A percentile compares a stretch with the other conserved stretches of the same genome.
These are phyloP conservation scores for Choloepus didactylus DNA, from an alignment of 2,797 vertebrate genomes.

Conservation along the genomic window DNA sequence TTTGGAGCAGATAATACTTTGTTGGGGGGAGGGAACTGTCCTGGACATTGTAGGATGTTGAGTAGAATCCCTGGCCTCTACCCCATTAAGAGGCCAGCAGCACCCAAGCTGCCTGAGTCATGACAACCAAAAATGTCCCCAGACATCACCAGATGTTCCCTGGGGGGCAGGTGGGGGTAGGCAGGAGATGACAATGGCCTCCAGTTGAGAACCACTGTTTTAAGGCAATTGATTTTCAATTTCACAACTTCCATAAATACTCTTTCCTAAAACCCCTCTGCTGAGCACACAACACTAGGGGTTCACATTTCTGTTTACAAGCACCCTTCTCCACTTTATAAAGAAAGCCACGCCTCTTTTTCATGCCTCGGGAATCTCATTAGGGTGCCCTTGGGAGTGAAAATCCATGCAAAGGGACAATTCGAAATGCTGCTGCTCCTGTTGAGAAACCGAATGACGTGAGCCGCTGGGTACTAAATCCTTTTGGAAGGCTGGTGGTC, in stretches of 20 bases:
- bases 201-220: background rate
- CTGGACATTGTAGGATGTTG: background rate
- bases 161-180: background rate
- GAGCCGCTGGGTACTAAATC: background rate
- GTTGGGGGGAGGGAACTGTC: no score
- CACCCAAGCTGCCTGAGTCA: fast-evolving
- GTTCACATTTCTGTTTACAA: no score
- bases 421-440: no score
- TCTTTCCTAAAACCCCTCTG: background rate
- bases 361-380: background rate
- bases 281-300: background rate
- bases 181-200: background rate
- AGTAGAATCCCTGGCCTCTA: background rate
- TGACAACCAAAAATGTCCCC: background rate
- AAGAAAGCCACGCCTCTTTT: background rate
- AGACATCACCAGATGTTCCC: background rate
- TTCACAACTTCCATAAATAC: background rate
- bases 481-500: background rate
- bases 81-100: background rate
- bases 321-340: background rate
- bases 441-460: background rate
- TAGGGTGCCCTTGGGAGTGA: background rate
- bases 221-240: no score
- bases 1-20: background rate
- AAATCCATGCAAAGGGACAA: background rate